Base-by-base conservation (phyloP, 2,113 vertebrate species). In the Ammodramus savannarum region DNA sequence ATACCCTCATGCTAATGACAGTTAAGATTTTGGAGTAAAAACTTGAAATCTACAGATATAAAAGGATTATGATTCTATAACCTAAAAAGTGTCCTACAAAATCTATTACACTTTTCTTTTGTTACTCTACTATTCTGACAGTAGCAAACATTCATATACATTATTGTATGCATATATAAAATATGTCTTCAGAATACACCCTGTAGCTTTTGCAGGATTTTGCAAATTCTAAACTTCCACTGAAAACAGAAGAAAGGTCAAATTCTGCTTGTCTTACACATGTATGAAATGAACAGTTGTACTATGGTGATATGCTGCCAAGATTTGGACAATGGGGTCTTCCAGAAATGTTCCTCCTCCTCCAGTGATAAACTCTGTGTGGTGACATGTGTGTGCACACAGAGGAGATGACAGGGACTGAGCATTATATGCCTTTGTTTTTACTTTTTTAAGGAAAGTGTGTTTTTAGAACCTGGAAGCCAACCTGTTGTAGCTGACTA, bases 261-360 rank as follows among this genome's bases (percentile, higher is more conserved):
- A 83, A 86, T 94, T 94, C 73, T 94, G 54, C 89, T 90, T 87
- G 77, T 72, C 31, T 85, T 84, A 55, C 51, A 93, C 81, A 57
- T 93, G 82, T 87, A 82, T 94, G 87, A 95, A 79, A 67, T 73
- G 92, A 82, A 31, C 62, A 85, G 87, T 95, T 96, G 77, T 87
- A 52, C 62, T 65, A 13, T 2, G 14, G 49, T 75, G 85, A 52
- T 2, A 0, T 44, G 49, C 41, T 91, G 95, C 91, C 93, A 91
- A 85, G 81, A 51, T 58, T 51, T 51, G 41, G 73, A 95, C 85
- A 96, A 79, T 55, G 25, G 14, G 2, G 29, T 72, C 93, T 91
- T 91, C 96, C 58, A 96, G 81, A 89, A 94, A 26, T 49, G 58
- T 68, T 80, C 32, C 52, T 87, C 21, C 67, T 80, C 54, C 55